phyloP scores from a whole-genome alignment of 2,888 invertebrate genomes.

The Bembecia ichneumoniformis region DNA sequence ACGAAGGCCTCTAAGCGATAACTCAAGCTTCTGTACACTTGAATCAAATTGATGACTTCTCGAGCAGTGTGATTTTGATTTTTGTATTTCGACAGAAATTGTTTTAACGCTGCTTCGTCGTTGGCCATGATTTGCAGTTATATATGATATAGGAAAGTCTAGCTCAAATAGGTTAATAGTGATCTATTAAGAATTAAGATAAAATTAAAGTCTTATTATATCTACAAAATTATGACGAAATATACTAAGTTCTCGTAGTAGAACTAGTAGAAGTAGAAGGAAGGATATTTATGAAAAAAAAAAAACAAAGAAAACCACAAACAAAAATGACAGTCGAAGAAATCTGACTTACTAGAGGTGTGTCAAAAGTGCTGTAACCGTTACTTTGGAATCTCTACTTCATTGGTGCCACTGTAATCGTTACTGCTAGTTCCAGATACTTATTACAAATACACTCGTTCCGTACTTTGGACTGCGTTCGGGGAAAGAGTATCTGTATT shows the following conservation, averaged over 20 bases:
- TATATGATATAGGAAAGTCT: slow-evolving; percentile 3
- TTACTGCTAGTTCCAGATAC: no score
- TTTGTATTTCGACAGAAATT: slow-evolving; percentile 58
- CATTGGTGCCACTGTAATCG: no score
- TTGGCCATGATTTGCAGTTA: slow-evolving; percentile 41
- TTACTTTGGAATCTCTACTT: no score
- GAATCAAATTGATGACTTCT: slow-evolving; percentile 57
- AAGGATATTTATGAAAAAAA: no score
- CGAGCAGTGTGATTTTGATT: slow-evolving; percentile 57
- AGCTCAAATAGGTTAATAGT: slow-evolving; percentile 5
- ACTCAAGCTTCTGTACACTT: slow-evolving; percentile 55
- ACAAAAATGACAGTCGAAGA: no score
- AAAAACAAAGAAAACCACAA: no score
- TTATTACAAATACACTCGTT: no score
- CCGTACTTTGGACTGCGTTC: no score
- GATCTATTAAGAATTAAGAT: slow-evolving; percentile 4
- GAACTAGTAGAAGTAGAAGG: no score
- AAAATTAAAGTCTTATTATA: slow-evolving; percentile 6
- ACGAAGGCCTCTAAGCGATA: slow-evolving; percentile 74
- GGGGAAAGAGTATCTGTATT: no score
- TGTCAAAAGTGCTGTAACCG: no score
- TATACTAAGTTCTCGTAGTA: not conserved
- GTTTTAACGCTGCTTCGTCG: slow-evolving; percentile 52
- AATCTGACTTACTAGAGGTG: no score
- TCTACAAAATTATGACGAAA: slow-evolving; percentile 3